Evolutionary conservation across 2,797 vertebrate species (phyloP).

Genomic region (Leucoraja ocellata): DNA sequence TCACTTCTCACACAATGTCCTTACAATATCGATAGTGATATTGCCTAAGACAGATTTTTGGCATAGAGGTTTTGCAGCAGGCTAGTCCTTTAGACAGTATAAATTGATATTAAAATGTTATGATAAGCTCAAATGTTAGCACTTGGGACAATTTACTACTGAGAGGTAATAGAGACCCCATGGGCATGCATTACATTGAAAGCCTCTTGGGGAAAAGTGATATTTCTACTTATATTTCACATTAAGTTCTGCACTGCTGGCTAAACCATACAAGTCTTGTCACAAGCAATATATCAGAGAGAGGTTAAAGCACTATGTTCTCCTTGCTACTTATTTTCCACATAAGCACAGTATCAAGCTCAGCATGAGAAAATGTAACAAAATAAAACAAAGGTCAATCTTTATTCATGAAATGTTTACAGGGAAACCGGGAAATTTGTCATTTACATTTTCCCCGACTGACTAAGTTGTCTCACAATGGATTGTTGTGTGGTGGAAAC

Average conservation of each 20-base stretch:
- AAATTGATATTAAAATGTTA: conserved; percentile 24
- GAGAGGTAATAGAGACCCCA: conserved; percentile 32
- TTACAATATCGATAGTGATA: background rate
- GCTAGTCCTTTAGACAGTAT: conserved; percentile 11
- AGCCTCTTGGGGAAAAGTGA: conserved; percentile 9
- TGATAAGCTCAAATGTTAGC: conserved; percentile 26
- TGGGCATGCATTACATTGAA: background rate
- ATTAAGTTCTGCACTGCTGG: conserved; percentile 44
- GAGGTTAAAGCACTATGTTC: conserved; percentile 44
- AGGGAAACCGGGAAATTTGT: background rate
- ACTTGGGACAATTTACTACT: conserved; percentile 30
- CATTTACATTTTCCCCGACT: background rate
- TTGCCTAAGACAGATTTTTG: background rate
- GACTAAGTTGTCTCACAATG: background rate
- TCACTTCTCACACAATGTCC: background rate
- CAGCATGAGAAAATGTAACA: conserved; percentile 4
- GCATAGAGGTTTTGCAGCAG: background rate
- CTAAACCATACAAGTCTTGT: conserved; percentile 47
- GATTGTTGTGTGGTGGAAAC: background rate
- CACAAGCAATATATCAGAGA: conserved; percentile 52
- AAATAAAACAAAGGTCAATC: background rate
- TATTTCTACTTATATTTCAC: conserved; percentile 27
- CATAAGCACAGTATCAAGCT: conserved; percentile 16
- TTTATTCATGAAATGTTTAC: conserved; percentile 18
- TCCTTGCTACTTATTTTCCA: conserved; percentile 7